A percentile compares a stretch with the other conserved stretches of the same genome.
Conservation (phyloP, 92 coral and sea anemone genomes). For the Actinostola sp. region DNA sequence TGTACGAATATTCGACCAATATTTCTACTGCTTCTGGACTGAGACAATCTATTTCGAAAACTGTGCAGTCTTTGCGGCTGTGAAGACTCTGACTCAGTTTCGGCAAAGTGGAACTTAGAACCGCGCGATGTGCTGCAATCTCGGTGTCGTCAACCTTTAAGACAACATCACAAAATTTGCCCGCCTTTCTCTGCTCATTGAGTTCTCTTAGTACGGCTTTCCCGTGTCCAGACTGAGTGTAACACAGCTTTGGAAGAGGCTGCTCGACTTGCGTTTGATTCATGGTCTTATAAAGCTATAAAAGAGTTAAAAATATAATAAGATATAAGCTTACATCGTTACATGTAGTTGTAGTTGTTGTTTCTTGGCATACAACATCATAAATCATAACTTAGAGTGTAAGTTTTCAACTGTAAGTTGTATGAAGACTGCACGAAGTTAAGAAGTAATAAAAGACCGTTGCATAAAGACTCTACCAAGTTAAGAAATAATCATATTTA, state of each 20-base stretch:
- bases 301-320: neutral
- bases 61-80: conserved; percentile 47
- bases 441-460: no score
- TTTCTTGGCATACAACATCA: neutral
- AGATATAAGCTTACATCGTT: no score
- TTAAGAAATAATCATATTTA: conserved; percentile 7
- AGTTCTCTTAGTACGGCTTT: conserved; percentile 53
- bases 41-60: conserved; percentile 71
- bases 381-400: neutral
- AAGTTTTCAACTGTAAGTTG: neutral
- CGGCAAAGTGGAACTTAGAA: conserved; percentile 81
- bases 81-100: conserved; percentile 53
- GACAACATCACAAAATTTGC: conserved; percentile 72
- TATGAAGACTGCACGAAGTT: neutral
- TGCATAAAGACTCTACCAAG: neutral
- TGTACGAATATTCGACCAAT: conserved; percentile 81
- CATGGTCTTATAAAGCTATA: conserved; percentile 40
- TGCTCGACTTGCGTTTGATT: conserved; percentile 12
- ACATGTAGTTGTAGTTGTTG: no score
- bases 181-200: conserved; percentile 73
- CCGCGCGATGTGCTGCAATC: conserved; percentile 79
- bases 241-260: conserved; percentile 34
- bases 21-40: conserved; percentile 86
- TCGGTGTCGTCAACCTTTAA: conserved; percentile 71
- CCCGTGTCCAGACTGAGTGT: conserved; percentile 35